Base-by-base conservation (phyloP, 2,113 vertebrate species). In the Eubucco bourcierii region DNA sequence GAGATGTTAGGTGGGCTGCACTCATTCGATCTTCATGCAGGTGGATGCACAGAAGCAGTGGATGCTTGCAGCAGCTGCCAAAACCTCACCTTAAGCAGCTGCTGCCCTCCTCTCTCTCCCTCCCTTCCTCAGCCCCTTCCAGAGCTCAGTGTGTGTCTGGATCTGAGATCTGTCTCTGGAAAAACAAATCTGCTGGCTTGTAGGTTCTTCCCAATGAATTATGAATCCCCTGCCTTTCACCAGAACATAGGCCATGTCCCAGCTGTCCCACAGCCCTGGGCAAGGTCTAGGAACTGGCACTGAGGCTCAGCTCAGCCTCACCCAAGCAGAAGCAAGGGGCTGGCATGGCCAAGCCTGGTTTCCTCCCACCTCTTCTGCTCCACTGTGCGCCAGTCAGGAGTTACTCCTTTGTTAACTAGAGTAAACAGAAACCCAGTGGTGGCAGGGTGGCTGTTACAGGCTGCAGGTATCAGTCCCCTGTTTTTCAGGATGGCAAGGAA, bases 331-430 rank as follows among this genome's bases (percentile, higher is more conserved):
- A 27, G 80, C 10, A 59, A 60, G 2, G 10, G 59, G 20, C 13
- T 61, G 44, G 24, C 80, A 84, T 0, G 2, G 33, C 29, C 46
- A 23, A 81, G 34, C 17, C 12, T 55, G 24, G 27, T 73, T 21
- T 31, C 33, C 61, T 68, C 34, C 34, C 0, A 4, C 56, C 50
- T 68, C 24, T 89, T 92, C 37, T 0, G 1, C 60, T 70, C 33
- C 3, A 1, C 37, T 70, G 68, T 5, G 0, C 16, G 33, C 17
- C 79, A 87, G 81, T 15, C 60, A 93, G 53, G 66, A 92, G 80
- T 89, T 15, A 87, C 27, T 61, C 50, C n/a, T 87, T 80, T 87
- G 87, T 91, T 87, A 80, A 90, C 80, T 60, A 85, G 87, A 87
- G 87, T 72, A 67, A 94, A 85, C 79, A 92, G 91, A 85, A 93